phyloP scores from a whole-genome alignment of 2,113 vertebrate species.

The Nematolebias whitei region DNA sequence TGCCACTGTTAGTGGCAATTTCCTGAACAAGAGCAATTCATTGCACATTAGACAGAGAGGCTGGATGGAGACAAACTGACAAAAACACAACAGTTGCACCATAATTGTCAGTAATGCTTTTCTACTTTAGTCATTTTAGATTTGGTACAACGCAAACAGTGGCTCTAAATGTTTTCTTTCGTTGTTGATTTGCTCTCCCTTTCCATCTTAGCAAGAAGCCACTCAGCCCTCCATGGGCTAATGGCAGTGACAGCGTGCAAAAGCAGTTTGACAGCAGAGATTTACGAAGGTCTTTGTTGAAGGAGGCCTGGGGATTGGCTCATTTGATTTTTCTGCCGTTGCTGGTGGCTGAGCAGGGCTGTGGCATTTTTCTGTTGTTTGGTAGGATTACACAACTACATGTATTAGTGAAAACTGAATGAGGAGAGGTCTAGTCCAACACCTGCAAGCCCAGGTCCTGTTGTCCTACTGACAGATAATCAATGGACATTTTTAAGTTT shows the following conservation, averaged over 20 bases:
- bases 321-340: slow-evolving; percentile 93
- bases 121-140: slow-evolving; percentile 91
- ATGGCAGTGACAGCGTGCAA: slow-evolving; percentile 94
- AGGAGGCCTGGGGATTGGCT: slow-evolving; percentile 82
- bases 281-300: slow-evolving; percentile 92
- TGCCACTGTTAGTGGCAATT: slow-evolving; percentile 84
- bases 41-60: slow-evolving; percentile 49
- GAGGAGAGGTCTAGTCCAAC: too few species aligned
- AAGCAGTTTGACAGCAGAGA: slow-evolving; percentile 96
- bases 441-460: too few species aligned
- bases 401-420: too few species aligned
- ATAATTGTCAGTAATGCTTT: slow-evolving; percentile 92
- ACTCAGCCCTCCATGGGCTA: slow-evolving; percentile 87
- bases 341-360: slow-evolving; percentile 85
- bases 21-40: slow-evolving; percentile 76
- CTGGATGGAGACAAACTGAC: slow-evolving; percentile 37
- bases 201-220: slow-evolving; percentile 76
- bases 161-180: slow-evolving; percentile 75
- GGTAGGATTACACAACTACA: not conserved
- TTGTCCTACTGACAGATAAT: too few species aligned
- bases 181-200: slow-evolving; percentile 23
- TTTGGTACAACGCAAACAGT: slow-evolving; percentile 85
- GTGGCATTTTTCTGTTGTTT: slow-evolving; percentile 56
- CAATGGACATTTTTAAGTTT: too few species aligned
- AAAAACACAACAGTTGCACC: slow-evolving; percentile 83